A percentile compares a stretch with the other conserved stretches of the same genome.
phyloP scores from a whole-genome alignment of 1,140 invertebrate genomes.

The Melipona quadrifasciata region DNA sequence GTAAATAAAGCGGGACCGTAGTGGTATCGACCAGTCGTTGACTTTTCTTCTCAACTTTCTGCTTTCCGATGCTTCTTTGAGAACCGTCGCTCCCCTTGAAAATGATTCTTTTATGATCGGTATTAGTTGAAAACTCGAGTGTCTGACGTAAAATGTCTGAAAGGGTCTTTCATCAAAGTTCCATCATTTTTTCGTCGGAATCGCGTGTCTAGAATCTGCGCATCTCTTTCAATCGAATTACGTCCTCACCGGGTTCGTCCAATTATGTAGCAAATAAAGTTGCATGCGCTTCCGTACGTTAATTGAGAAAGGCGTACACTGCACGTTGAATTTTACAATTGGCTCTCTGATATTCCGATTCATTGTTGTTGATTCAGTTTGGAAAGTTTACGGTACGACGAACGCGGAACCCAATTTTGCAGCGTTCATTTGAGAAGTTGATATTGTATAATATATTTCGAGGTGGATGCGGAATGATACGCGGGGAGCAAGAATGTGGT shows the following conservation, averaged over 20 bases:
- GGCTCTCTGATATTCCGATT: not conserved
- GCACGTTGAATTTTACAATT: not conserved
- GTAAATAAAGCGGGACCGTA: not conserved
- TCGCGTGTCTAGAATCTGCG: not conserved
- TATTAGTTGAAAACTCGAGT: too few relatives aligned
- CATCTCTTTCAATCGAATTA: not conserved
- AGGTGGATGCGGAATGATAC: not conserved
- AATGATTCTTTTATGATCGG: too few relatives aligned
- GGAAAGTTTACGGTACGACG: not conserved
- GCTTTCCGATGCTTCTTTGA: too few relatives aligned
- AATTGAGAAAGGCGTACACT: not conserved
- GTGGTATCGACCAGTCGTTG: not conserved
- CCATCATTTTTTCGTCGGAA: not conserved
- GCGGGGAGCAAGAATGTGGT: not conserved
- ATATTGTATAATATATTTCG: not conserved
- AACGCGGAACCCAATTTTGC: slow-evolving; percentile 7
- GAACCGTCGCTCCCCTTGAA: too few relatives aligned
- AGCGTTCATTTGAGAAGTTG: not conserved
- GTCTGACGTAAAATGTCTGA: too few relatives aligned
- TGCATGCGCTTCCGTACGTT: not conserved
- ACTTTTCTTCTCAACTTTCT: not conserved
- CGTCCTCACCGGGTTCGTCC: too few relatives aligned
- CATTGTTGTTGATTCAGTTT: slow-evolving; percentile 12
- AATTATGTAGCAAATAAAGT: not conserved
- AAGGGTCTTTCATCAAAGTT: not conserved